Percentiles rank a stretch among this genome's conserved stretches.
Conservation (phyloP, 1,140 invertebrate species). For the fruit fly (Drosophila melanogaster) region Release_6_plus_ISO1_MT NT_033777.3:11516501-11517000, state of each 20-base stretch:
- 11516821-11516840: background rate
- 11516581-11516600: background rate
- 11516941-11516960: constrained; percentile 71
- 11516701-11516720: background rate
- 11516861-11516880: background rate
- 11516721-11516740: background rate
- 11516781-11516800: background rate
- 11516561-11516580: too few species aligned
- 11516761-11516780: background rate
- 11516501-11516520: background rate
- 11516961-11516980: constrained; percentile 71
- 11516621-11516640: background rate
- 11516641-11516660: background rate
- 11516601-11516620: background rate
- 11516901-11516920: constrained; percentile 32
- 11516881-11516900: background rate
- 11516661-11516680: background rate
- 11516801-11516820: background rate
- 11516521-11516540: background rate
- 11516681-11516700: too few species aligned
- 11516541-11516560: too few species aligned
- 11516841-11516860: background rate
- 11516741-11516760: background rate
- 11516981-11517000: constrained; percentile 66
- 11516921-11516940: constrained; percentile 58